These are phyloP conservation scores for Leucoraja erinaceus DNA, from an alignment of 2,113 vertebrate genomes.

Conservation along the genomic window DNA sequence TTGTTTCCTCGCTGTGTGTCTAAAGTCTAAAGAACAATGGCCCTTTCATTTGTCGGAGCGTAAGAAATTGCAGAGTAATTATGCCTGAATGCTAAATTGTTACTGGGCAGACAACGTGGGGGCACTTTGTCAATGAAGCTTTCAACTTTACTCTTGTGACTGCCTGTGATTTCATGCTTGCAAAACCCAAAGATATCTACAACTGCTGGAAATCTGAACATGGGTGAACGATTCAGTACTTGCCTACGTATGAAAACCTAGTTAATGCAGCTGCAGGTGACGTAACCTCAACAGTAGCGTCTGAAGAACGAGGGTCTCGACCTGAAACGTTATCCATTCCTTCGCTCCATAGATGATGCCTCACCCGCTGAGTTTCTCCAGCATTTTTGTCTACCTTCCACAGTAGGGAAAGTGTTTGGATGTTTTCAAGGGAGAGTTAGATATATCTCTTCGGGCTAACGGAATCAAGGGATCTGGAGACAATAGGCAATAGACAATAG, in stretches of 20 bases:
- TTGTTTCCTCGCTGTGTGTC: too few species aligned
- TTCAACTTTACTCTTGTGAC: neutral
- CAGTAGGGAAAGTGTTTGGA: too few species aligned
- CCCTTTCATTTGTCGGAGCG: neutral
- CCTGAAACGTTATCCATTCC: too few species aligned
- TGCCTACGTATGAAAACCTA: neutral
- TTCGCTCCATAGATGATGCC: too few species aligned
- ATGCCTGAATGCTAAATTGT: neutral
- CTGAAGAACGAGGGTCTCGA: too few species aligned
- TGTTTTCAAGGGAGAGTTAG: too few species aligned
- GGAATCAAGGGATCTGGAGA: too few species aligned
- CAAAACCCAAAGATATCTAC: neutral
- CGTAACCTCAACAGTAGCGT: neutral
- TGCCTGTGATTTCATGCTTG: neutral
- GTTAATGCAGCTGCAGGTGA: neutral
- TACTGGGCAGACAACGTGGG: neutral
- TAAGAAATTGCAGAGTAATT: neutral
- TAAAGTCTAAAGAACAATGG: neutral
- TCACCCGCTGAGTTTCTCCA: too few species aligned
- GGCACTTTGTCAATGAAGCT: neutral
- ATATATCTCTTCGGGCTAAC: too few species aligned
- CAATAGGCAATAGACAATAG: too few species aligned
- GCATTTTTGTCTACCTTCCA: too few species aligned
- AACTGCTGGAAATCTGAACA: neutral
- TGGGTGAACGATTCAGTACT: neutral